Evolutionary conservation across 2,113 vertebrate genomes (phyloP), one percentile per base, ranked within the genome.

Genomic region (Poecilia latipinna): DNA sequence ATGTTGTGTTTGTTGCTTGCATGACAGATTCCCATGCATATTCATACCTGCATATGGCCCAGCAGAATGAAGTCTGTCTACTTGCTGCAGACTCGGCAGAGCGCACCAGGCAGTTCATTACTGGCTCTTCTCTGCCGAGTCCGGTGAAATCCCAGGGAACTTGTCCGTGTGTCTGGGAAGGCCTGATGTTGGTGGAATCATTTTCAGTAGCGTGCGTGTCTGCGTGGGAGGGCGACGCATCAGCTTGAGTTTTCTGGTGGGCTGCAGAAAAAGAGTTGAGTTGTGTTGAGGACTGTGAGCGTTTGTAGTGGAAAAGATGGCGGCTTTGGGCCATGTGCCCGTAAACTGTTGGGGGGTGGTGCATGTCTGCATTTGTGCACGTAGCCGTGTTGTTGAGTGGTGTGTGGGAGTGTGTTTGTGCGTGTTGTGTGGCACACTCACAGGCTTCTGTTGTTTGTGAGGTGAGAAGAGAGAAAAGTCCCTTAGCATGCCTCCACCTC

Each of bases 11-110:
- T 88, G 85, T 87, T 91, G 86, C 86, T 78, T 85, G 87, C 84
- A 72, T 89, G 93, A 93, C 93, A 95, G 93, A 89, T 94, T 94
- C 78, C 80, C 90, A 94, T 95, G 92, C 88, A 94, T 94, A 94
- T 94, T 95, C 94, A 95, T 95, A 85, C 68, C 79, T 91, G 77
- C 93, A 94, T 93, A 94, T 94, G 94, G 92, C 82, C 84, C 74
- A 39, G 82, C 89, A 89, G 88, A 92, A 91, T 87, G 85, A 91
- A 79, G 88, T 84, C 91, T 87, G 86, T 92, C 93, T 92, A 74
- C 83, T 92, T 83, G 77, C 87, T 84, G 84, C 80, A 78, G 80
- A 86, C 65, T 84, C 77, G 64, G 76, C 70, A 61, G 74, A 79
- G 75, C 69, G 22, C 69, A 87, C 70, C 71, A 92, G 89, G 88